These are phyloP conservation scores for Brachypterus glaber DNA, from an alignment of 2,888 invertebrate species.

Conservation along the genomic window DNA sequence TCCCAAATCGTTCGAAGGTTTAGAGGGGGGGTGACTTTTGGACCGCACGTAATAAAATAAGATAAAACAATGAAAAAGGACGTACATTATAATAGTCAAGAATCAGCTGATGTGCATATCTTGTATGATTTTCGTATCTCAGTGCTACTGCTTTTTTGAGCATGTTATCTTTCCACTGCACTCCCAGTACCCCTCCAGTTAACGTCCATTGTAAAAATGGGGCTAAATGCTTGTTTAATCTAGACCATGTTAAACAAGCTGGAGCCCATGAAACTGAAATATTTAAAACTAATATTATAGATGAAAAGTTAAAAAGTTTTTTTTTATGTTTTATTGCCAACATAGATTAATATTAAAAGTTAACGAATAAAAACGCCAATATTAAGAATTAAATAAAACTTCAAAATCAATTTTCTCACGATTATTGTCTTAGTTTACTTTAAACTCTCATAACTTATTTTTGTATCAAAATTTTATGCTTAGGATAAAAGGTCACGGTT, in stretches of 20 bases:
- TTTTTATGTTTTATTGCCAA: background rate
- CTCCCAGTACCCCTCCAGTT: slow-evolving; percentile 48
- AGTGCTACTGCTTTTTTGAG: slow-evolving; percentile 53
- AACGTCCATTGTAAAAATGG: slow-evolving; percentile 57
- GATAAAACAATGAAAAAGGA: no score
- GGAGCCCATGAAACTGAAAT: slow-evolving; percentile 59
- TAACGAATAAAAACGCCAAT: no score
- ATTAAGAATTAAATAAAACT: no score
- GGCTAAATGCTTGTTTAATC: slow-evolving; percentile 53
- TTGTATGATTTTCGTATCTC: slow-evolving; percentile 49
- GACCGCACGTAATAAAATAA: no score
- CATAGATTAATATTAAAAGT: slow-evolving; percentile 1
- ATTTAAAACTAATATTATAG: slow-evolving; percentile 5
- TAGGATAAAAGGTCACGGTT: no score
- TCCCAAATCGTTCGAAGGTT: no score
- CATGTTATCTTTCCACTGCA: slow-evolving; percentile 56
- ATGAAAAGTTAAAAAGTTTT: slow-evolving; percentile 15
- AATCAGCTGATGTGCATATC: slow-evolving; percentile 43
- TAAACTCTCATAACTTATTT: no score
- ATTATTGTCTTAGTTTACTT: no score
- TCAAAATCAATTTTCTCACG: no score
- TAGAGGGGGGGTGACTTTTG: no score
- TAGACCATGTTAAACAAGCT: slow-evolving; percentile 58
- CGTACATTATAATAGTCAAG: slow-evolving; percentile 53
- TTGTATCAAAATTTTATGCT: no score